phyloP scores from a whole-genome alignment of 2,113 vertebrate species.

The Peromyscus maniculatus region DNA sequence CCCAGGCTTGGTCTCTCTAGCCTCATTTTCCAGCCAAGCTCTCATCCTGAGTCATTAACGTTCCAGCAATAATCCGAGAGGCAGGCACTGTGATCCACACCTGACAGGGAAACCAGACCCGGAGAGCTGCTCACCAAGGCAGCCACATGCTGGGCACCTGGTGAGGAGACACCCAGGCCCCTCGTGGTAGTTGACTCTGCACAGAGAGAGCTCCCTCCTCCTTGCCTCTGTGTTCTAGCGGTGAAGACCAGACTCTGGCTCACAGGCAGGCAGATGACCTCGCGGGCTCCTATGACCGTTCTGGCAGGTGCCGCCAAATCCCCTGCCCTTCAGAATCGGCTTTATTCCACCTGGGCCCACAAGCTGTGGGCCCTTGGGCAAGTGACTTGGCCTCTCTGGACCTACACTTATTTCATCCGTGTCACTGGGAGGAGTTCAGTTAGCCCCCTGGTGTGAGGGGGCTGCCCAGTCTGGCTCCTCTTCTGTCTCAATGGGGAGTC shows the following conservation, averaged over 20 bases:
- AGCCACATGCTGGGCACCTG: neutral
- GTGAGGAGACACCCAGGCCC: neutral
- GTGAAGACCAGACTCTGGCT: neutral
- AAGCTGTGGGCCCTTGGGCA: neutral
- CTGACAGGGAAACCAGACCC: neutral
- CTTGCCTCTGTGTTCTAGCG: neutral
- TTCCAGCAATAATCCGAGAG: neutral
- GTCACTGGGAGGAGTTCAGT: neutral
- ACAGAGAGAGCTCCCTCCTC: rapidly evolving
- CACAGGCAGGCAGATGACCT: neutral
- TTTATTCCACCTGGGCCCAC: neutral
- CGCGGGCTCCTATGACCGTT: neutral
- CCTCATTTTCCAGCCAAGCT: neutral
- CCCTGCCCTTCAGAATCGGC: neutral
- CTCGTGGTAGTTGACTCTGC: neutral
- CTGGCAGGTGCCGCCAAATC: neutral
- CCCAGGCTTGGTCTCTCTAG: neutral
- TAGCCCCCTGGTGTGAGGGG: rapidly evolving
- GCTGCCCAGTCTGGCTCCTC: neutral
- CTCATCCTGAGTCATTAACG: neutral
- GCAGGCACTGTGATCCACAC: neutral
- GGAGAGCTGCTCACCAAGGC: neutral
- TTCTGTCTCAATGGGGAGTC: neutral
- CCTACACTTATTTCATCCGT: neutral
- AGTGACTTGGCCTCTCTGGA: neutral